Evolutionary conservation across 2,888 invertebrate genomes (phyloP), one percentile per base, ranked within the genome.

Genomic region (Latheticus oryzae): DNA sequence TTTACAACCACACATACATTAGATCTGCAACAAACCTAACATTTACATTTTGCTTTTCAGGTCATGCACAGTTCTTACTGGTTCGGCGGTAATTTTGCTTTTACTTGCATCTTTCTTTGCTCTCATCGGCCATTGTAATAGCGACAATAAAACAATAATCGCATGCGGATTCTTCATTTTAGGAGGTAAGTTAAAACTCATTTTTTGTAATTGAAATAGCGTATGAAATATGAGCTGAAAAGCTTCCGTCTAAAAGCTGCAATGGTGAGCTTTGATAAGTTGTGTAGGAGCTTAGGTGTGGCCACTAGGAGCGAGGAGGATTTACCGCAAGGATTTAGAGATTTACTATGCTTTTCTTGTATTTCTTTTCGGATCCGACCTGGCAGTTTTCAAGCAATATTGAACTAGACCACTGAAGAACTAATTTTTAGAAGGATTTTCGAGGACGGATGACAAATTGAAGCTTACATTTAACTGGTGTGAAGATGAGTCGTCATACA

Each of bases 151-250:
- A 70, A 84, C 84, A 37, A 80, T 85, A 38, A 77, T 85, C 37
- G 85, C 85, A 33, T 84, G 84, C 68, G 84, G 84, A 63, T 78
- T 84, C 55, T 85, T 83, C 73, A 84, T 85, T 35, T 77, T 85
- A 21, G 83, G 82, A 63, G 85, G 85, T 85, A 72, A 82, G 82
- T 79, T n/a, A 12, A 40, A 15, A 30, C 23, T 37, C 28, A 37
- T 37, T 35, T 5, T 4, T 15, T 43, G 12, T 32, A 12, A n/a
- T n/a, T n/a, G n/a, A n/a, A n/a, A n/a, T n/a, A n/a, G n/a, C n/a
- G n/a, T n/a, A n/a, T n/a, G n/a, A n/a, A n/a, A n/a, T n/a, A n/a
- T n/a, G n/a, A n/a, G n/a, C n/a, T n/a, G n/a, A n/a, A n/a, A n/a
- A n/a, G n/a, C n/a, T n/a, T n/a, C n/a, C 23, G 40, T 40, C 32